Base-by-base conservation (phyloP, 2,888 invertebrate genomes). In the Hemaris fuciformis region DNA sequence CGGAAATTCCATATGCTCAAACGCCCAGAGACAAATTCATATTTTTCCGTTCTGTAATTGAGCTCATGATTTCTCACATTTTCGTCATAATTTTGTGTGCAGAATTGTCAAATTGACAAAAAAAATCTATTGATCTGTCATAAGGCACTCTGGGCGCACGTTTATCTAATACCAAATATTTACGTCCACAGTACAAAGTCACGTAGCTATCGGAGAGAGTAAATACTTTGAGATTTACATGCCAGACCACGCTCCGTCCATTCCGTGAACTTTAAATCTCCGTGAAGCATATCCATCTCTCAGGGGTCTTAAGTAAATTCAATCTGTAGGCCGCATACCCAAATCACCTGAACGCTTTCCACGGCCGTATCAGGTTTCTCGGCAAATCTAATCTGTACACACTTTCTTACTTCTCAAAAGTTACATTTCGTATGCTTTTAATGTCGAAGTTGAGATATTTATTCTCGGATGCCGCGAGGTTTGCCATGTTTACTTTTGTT, bases 341-440 rank as follows among this genome's bases (percentile, higher is more conserved):
- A 85, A 88, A 89, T 87, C 89, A 85, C 87, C 87, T 81, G 88
- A 87, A 89, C 87, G 87, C 89, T 88, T 85, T 84, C 81, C 78
- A 76, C 72, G 78, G 74, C 75, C 74, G 80, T 84, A 87, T 85
- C 84, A 85, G 83, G 82, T 84, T 84, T 81, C 70, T 74, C 75
- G 70, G 79, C 79, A 88, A 89, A 89, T 89, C 86, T 82, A 83
- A 88, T 90, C 88, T 88, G 81, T 83, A 80, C 87, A 88, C 79
- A 85, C 88, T 87, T 85, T 83, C 83, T 79, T 81, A 71, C 75
- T 68, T 79, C 80, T 81, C 78, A 83, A 83, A 83, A 84, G 83
- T 84, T 81, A 79, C 72, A 38, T 61, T 61, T 13, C 53, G 27
- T 53, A 59, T 59, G 43, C 58, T 59, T 42, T 53, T 59, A 42